Evolutionary conservation across 2,113 vertebrate species (phyloP).

Genomic region (Channa maculata): DNA sequence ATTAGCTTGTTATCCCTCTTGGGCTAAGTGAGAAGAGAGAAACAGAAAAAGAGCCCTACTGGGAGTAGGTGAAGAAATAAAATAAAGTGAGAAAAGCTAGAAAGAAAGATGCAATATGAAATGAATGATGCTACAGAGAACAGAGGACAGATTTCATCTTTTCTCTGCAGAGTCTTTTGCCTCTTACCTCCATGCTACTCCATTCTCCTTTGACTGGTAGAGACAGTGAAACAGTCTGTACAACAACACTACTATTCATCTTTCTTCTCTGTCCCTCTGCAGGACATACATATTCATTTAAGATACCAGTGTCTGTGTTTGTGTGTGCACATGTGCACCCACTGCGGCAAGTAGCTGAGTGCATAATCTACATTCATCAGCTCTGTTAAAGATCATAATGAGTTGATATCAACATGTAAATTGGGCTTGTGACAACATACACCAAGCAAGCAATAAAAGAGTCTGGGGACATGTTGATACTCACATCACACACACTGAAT

Average conservation of each 20-base stretch:
- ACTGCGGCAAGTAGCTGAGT: slow-evolving; percentile 29
- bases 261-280: slow-evolving; percentile 47
- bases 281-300: slow-evolving; percentile 72
- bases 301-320: slow-evolving; percentile 29
- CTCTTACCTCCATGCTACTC: slow-evolving; percentile 18
- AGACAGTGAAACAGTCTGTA: slow-evolving; percentile 15
- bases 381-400: slow-evolving; percentile 67
- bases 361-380: slow-evolving; percentile 73
- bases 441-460: slow-evolving; percentile 44
- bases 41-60: slow-evolving; percentile 38
- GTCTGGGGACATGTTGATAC: slow-evolving; percentile 21
- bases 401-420: slow-evolving; percentile 72
- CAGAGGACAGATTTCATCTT: slow-evolving; percentile 38
- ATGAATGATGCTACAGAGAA: slow-evolving; percentile 38
- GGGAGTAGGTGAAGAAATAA: slow-evolving; percentile 35
- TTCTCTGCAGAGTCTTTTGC: slow-evolving; percentile 16
- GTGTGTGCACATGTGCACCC: slow-evolving; percentile 45
- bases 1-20: slow-evolving; percentile 47
- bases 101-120: slow-evolving; percentile 33
- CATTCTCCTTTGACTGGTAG: slow-evolving; percentile 23
- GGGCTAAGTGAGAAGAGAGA: slow-evolving; percentile 35
- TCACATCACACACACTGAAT: neutral
- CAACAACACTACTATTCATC: slow-evolving; percentile 39
- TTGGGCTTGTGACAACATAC: slow-evolving; percentile 62
- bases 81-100: neutral